phyloP scores from a whole-genome alignment of 1,140 invertebrate species.

The Drosophila erecta region DNA sequence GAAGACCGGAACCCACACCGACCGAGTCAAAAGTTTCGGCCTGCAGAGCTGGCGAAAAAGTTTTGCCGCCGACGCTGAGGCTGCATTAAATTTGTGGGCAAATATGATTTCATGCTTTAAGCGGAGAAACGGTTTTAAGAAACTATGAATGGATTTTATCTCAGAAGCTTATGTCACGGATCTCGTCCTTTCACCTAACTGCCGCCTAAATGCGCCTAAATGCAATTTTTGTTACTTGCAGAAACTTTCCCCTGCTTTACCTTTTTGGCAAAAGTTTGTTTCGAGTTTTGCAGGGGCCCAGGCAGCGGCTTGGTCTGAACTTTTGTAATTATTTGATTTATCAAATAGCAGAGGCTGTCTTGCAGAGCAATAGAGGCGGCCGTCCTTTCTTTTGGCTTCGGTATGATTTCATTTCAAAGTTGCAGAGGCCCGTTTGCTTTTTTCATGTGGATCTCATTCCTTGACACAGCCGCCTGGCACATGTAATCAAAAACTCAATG shows the following conservation, averaged over 20 bases:
- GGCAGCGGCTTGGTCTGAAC: conserved; percentile 46
- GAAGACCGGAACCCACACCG: conserved; percentile 23
- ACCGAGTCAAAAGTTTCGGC: conserved; percentile 63
- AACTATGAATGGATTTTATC: conserved; percentile 21
- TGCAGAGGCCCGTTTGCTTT: not conserved
- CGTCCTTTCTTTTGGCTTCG: not conserved
- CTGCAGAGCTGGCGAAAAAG: conserved; percentile 71
- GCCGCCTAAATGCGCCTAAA: conserved; percentile 74
- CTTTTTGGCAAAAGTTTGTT: conserved; percentile 66
- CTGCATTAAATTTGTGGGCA: conserved; percentile 70
- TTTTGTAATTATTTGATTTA: conserved; percentile 81
- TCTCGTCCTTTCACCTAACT: conserved; percentile 37
- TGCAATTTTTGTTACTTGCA: conserved; percentile 64
- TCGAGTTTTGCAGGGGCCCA: conserved; percentile 44
- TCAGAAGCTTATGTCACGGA: not conserved
- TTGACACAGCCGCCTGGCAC: not conserved
- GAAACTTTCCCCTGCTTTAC: conserved; percentile 67
- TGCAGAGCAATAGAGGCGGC: not conserved
- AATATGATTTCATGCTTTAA: conserved; percentile 68
- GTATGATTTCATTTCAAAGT: not conserved
- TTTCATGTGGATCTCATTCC: not conserved
- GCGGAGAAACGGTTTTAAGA: conserved; percentile 55
- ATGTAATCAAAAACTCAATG: not conserved
- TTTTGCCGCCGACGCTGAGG: conserved; percentile 58
- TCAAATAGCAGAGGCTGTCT: conserved; percentile 26